Percentiles rank a stretch among this genome's conserved stretches.
These are phyloP conservation scores for Graphium colonna DNA, from an alignment of 2,888 invertebrate genomes.

Conservation along the genomic window DNA sequence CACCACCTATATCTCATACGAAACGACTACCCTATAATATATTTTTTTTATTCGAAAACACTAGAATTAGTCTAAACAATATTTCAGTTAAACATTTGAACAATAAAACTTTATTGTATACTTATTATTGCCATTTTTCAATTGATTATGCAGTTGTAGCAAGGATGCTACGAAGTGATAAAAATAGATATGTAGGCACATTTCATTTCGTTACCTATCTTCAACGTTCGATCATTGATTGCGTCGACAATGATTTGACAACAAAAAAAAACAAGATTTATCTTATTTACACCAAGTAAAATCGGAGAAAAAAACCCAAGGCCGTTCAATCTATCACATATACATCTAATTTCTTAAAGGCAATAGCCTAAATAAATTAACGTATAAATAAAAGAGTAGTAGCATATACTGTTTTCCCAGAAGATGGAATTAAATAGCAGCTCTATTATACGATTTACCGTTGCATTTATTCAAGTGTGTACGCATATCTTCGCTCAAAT, in stretches of 20 bases:
- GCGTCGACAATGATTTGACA: conserved; percentile 55
- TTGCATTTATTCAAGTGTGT: conserved; percentile 67
- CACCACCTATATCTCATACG: conserved; percentile 56
- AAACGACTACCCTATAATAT: conserved; percentile 56
- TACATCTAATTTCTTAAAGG: conserved; percentile 63
- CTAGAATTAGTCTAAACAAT: conserved; percentile 51
- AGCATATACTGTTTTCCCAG: conserved; percentile 58
- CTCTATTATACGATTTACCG: conserved; percentile 64
- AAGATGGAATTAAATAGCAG: conserved; percentile 58
- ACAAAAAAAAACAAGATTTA: conserved; percentile 42
- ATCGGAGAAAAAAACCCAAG: conserved; percentile 57
- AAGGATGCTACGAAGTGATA: conserved; percentile 29
- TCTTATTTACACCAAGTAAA: conserved; percentile 72
- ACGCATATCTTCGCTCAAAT: conserved; percentile 70
- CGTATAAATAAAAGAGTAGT: conserved; percentile 46
- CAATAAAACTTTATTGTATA: conserved; percentile 64
- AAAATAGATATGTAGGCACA: conserved; percentile 34
- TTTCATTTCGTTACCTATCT: conserved; percentile 27
- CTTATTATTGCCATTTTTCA: conserved; percentile 73
- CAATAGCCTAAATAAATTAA: conserved; percentile 71
- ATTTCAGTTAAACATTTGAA: conserved; percentile 62
- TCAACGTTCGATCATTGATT: conserved; percentile 48
- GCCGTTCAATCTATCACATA: conserved; percentile 72
- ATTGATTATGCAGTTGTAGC: conserved; percentile 44
- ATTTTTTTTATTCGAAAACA: conserved; percentile 49